A percentile compares a stretch with the other conserved stretches of the same genome.
phyloP scores from a whole-genome alignment of 1,140 invertebrate genomes.

The Lanistes nyassanus region DNA sequence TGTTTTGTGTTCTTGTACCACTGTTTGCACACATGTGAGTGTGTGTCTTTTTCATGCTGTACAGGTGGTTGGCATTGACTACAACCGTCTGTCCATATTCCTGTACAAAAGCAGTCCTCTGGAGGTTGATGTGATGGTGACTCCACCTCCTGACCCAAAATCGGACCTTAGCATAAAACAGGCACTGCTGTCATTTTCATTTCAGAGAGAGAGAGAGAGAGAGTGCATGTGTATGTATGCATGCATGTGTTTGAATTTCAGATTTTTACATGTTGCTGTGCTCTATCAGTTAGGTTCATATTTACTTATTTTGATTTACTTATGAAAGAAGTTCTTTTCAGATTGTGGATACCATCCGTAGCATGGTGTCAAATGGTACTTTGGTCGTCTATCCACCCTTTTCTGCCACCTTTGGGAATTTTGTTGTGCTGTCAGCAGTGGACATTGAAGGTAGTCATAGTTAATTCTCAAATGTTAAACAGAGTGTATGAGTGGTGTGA shows the following conservation, averaged over 20 bases:
- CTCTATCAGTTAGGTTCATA: no score
- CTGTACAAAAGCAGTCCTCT: neutral
- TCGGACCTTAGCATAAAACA: neutral
- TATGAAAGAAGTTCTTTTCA: neutral
- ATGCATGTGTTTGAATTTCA: no score
- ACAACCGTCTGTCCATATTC: neutral
- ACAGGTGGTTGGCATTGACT: conserved; percentile 4
- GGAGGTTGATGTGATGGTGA: conserved; percentile 2
- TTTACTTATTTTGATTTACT: neutral
- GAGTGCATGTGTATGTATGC: no score
- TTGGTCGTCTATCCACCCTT: neutral
- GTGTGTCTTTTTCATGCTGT: no score
- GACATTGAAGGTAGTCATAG: neutral
- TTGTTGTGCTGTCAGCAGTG: no score
- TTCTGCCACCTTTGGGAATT: neutral
- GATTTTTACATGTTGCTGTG: conserved; percentile 1
- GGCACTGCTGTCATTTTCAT: neutral
- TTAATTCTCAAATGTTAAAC: neutral
- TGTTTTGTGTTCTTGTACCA: no score
- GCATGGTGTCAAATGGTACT: neutral
- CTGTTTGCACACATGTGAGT: no score
- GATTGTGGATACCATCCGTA: neutral
- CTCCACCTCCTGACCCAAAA: conserved; percentile 1
- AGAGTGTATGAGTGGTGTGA: neutral
- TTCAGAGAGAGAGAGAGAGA: no score